Base-by-base conservation (phyloP, 2,888 invertebrate genomes). In the Lapara coniferarum region DNA sequence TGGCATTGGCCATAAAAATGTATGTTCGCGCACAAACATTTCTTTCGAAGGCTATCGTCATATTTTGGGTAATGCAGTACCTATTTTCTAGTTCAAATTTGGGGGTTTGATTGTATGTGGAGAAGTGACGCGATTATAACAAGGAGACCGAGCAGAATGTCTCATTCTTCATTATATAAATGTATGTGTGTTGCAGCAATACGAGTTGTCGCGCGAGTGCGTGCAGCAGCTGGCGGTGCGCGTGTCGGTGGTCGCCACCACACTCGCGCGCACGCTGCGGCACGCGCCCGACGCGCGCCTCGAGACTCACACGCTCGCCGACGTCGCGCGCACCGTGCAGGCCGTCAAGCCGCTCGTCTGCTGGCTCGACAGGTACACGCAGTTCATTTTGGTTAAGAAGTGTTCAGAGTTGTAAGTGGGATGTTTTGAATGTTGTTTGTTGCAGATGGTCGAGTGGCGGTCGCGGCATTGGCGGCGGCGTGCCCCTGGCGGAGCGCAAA, bases 151-250 rank as follows among this genome's bases (percentile, higher is more conserved):
- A 37, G 37, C 37, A 37, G 37, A 37, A 3, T 4, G 37, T 7
- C 5, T 37, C 37, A 7, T 8, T 2, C 1, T 0, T 37, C 7
- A 37, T 2, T 37, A 7, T 37, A 37, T 49, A 10, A 49, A 57
- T n/a, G 37, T 66, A 67, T 70, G 53, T 30, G 68, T 72, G 66
- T 79, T 74, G 59, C 91, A 98, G 98, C 98, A 98, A 87, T 98
- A 97, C 93, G 98, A 98, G 85, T 91, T 98, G 82, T 97, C 98
- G 74, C 96, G 97, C 77, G 99, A 99, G 92, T 99, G 98, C 88
- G 94, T 99, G 73, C 98, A 99, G 92, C 96, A 97, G 77, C 93
- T 98, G 82, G 98, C 98, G 0, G 91, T 98, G 81, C 96, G 97
- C 77, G 95, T 98, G 74, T 97, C 97, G 0, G 97, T 97, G 80